Percentiles rank a stretch among this genome's conserved stretches.
Conservation (phyloP, 2,113 vertebrate species). For the Callopanchax toddi region DNA sequence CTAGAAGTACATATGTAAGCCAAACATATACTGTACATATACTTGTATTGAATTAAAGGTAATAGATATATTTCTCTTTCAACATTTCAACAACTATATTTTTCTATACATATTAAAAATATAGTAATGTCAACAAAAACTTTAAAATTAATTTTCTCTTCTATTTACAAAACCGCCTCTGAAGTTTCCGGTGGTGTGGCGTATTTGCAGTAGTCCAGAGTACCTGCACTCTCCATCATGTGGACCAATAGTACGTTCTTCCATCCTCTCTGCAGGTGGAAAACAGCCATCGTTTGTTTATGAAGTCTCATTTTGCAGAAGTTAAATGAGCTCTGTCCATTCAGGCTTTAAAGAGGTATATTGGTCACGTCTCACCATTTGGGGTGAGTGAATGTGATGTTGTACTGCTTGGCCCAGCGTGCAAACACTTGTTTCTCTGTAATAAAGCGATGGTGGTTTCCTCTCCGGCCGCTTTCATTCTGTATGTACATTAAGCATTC, state of each 20-base stretch:
- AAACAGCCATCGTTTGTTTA: not conserved
- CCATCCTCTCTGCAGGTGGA: not conserved
- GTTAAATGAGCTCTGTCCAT: not conserved
- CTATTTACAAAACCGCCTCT: conserved; percentile 46
- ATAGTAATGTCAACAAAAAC: conserved; percentile 71
- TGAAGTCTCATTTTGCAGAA: not conserved
- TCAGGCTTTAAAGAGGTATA: not conserved
- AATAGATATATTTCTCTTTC: conserved; percentile 10
- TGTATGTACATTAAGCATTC: conserved; percentile 93
- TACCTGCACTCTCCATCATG: not conserved
- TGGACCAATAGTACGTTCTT: conserved; percentile 7
- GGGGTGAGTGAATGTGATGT: conserved; percentile 93
- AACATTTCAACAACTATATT: conserved; percentile 28
- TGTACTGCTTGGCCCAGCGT: conserved; percentile 92
- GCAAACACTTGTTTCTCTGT: conserved; percentile 96
- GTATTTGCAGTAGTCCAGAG: not conserved
- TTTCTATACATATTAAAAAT: conserved; percentile 54
- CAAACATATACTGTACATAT: conserved; percentile 19
- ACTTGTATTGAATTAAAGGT: conserved; percentile 7
- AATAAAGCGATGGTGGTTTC: conserved; percentile 97
- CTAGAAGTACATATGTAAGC: conserved; percentile 5
- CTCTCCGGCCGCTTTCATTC: conserved; percentile 87
- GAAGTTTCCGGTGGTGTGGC: too few species aligned
- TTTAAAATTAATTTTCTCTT: conserved; percentile 34
- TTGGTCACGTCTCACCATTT: conserved; percentile 80